phyloP scores from a whole-genome alignment of 2,797 vertebrate genomes.

The Orientallactaga sibirica region DNA sequence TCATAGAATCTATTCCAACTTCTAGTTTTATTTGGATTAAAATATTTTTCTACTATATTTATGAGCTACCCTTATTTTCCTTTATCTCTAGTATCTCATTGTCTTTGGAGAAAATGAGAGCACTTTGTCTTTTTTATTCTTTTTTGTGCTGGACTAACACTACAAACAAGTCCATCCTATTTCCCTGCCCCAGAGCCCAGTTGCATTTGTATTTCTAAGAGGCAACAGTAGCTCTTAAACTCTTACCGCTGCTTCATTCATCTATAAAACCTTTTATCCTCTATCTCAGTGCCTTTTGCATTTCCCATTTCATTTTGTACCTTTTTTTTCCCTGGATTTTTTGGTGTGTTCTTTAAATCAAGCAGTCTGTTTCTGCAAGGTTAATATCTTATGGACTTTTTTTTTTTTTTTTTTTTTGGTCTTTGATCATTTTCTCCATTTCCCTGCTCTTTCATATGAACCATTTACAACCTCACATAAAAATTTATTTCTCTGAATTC shows the following conservation, averaged over 20 bases:
- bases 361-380: slow-evolving; percentile 77
- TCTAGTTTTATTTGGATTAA: slow-evolving; percentile 17
- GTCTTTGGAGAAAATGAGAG: neutral
- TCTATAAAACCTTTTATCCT: slow-evolving; percentile 76
- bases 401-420: slow-evolving; percentile 20
- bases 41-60: neutral
- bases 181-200: neutral
- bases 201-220: slow-evolving; percentile 67
- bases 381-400: slow-evolving; percentile 65
- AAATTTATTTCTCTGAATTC: slow-evolving; percentile 76
- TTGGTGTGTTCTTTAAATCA: slow-evolving; percentile 63
- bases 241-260: slow-evolving; percentile 67
- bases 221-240: slow-evolving; percentile 21
- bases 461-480: slow-evolving; percentile 79
- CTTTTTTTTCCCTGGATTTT: slow-evolving; percentile 57
- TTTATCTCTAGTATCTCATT: neutral
- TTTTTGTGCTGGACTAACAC: slow-evolving; percentile 25
- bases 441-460: slow-evolving; percentile 52
- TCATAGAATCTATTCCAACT: neutral
- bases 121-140: slow-evolving; percentile 63
- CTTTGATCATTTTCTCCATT: slow-evolving; percentile 71
- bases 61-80: neutral
- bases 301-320: slow-evolving; percentile 72
- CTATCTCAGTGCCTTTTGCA: slow-evolving; percentile 66
- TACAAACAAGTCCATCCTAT: neutral